phyloP scores from a whole-genome alignment of 2,113 vertebrate genomes.

The Casuarius casuarius region DNA sequence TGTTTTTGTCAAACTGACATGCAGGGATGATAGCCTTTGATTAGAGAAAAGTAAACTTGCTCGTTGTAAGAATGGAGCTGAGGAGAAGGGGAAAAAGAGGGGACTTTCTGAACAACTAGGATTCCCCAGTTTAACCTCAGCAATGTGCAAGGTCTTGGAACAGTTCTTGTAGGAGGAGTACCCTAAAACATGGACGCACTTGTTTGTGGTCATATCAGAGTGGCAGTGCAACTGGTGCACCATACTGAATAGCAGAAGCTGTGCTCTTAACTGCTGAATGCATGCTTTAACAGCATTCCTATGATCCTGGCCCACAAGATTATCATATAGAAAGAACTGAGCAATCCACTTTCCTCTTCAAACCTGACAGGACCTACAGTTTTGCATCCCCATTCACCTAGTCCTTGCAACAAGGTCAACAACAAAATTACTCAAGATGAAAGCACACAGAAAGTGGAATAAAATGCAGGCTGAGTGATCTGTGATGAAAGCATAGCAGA shows the following conservation, averaged over 20 bases:
- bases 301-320: not conserved
- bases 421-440: not conserved
- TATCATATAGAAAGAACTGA: not conserved
- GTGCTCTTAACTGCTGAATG: not conserved
- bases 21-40: not conserved
- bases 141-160: not conserved
- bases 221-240: not conserved
- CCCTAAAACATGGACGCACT: not conserved
- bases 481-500: not conserved
- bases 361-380: not conserved
- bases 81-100: not conserved
- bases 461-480: not conserved
- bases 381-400: not conserved
- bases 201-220: not conserved
- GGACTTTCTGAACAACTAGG: not conserved
- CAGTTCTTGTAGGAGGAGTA: not conserved
- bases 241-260: not conserved
- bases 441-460: not conserved
- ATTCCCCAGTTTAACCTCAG: not conserved
- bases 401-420: not conserved
- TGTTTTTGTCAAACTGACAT: not conserved
- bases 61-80: not conserved
- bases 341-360: not conserved
- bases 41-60: not conserved
- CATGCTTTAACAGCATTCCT: not conserved